These are phyloP conservation scores for Dryoscopus gambensis DNA, from an alignment of 2,113 vertebrate species.

Conservation along the genomic window DNA sequence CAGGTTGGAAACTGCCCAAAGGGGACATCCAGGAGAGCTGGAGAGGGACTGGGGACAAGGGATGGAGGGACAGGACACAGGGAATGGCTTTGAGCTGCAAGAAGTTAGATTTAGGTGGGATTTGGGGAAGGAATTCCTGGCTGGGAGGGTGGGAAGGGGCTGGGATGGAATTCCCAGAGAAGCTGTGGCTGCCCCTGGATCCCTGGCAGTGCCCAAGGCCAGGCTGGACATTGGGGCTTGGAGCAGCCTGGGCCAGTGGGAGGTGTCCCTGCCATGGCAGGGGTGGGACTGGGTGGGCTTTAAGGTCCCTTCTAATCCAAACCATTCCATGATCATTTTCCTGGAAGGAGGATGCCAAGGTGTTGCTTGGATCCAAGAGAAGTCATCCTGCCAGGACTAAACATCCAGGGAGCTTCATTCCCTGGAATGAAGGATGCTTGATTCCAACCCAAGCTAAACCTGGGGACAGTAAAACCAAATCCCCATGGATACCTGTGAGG, in stretches of 20 bases:
- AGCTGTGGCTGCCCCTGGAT: not conserved
- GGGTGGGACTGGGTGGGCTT: accelerated
- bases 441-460: not conserved
- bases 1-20: too few relatives aligned
- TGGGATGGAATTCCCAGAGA: not conserved
- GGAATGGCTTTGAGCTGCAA: too few relatives aligned
- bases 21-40: too few relatives aligned
- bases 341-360: too few relatives aligned
- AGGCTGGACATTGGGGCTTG: accelerated
- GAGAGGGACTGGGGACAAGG: too few relatives aligned
- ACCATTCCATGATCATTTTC: not conserved
- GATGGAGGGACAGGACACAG: too few relatives aligned
- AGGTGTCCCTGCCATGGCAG: not conserved
- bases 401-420: not conserved
- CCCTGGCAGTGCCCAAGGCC: not conserved
- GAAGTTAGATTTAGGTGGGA: too few relatives aligned
- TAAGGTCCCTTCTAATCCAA: accelerated
- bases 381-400: not conserved
- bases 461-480: accelerated
- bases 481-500: accelerated
- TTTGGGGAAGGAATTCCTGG: too few relatives aligned
- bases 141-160: too few relatives aligned
- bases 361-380: not conserved
- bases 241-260: not conserved
- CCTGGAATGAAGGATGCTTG: not conserved